Percentiles rank a stretch among this genome's conserved stretches.
Conservation (phyloP, 2,113 vertebrate species). For the Grammomys surdaster region DNA sequence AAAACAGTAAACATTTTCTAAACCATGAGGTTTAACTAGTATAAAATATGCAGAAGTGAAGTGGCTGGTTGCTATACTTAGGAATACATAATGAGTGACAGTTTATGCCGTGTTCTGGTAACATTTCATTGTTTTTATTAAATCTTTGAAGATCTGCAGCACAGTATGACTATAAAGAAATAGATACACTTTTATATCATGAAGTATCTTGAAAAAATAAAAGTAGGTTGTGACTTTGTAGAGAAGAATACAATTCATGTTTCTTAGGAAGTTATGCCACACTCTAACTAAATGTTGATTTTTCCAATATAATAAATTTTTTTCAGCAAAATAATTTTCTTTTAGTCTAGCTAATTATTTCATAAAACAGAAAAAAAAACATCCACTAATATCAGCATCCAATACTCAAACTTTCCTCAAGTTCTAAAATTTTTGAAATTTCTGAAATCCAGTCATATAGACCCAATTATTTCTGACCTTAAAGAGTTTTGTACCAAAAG, state of each 20-base stretch:
- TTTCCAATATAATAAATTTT: background rate
- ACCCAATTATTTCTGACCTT: background rate
- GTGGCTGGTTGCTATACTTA: background rate
- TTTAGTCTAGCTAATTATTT: background rate
- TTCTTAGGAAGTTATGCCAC: background rate
- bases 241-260: background rate
- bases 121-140: slow-evolving; percentile 95
- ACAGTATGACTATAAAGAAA: slow-evolving; percentile 52
- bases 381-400: background rate
- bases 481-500: background rate
- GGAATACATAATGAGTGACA: slow-evolving; percentile 82
- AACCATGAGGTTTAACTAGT: too few relatives aligned
- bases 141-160: slow-evolving; percentile 65
- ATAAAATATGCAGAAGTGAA: too few relatives aligned
- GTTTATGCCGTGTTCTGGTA: slow-evolving; percentile 93
- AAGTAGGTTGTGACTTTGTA: background rate
- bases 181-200: slow-evolving; percentile 44
- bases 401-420: background rate
- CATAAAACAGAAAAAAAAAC: background rate
- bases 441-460: background rate
- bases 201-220: slow-evolving; percentile 72
- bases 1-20: too few relatives aligned
- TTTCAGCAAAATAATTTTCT: background rate
- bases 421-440: background rate
- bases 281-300: background rate